Conservation (phyloP, 2,888 invertebrate genomes). For the Drosophila atroscutellata region DNA sequence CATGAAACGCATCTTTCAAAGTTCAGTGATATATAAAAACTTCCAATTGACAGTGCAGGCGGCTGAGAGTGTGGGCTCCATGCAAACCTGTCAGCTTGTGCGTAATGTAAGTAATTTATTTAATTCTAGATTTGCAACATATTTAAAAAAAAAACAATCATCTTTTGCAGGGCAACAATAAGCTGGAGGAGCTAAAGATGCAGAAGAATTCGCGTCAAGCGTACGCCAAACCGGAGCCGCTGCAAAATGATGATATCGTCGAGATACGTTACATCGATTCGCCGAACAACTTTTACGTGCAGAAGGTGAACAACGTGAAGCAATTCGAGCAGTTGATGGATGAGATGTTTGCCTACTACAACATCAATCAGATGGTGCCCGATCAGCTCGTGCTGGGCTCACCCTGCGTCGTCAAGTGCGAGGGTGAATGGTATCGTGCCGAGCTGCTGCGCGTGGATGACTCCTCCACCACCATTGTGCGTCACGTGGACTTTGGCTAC, state of each 20-base stretch:
- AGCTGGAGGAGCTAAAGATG: slow-evolving; percentile 78
- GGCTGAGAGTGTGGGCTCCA: slow-evolving; percentile 89
- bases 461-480: slow-evolving; percentile 88
- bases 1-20: slow-evolving; percentile 90
- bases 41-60: slow-evolving; percentile 89
- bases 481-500: slow-evolving; percentile 98
- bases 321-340: slow-evolving; percentile 89
- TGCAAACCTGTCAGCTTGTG: slow-evolving; percentile 90
- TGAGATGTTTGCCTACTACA: slow-evolving; percentile 88
- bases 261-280: slow-evolving; percentile 86
- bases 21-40: slow-evolving; percentile 88
- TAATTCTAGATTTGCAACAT: not conserved
- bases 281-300: slow-evolving; percentile 90
- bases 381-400: slow-evolving; percentile 86
- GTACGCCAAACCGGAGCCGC: slow-evolving; percentile 77
- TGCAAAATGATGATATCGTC: slow-evolving; percentile 81
- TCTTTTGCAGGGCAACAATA: slow-evolving; percentile 65
- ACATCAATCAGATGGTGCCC: slow-evolving; percentile 85
- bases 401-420: slow-evolving; percentile 92
- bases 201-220: slow-evolving; percentile 79
- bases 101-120: slow-evolving; percentile 49
- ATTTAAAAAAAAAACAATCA: not conserved
- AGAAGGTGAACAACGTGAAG: slow-evolving; percentile 87
- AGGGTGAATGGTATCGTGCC: slow-evolving; percentile 96
- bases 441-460: slow-evolving; percentile 88